Evolutionary conservation across 2,888 invertebrate genomes (phyloP), one percentile per base, ranked within the genome.

Genomic region (Polymixis flavicincta): DNA sequence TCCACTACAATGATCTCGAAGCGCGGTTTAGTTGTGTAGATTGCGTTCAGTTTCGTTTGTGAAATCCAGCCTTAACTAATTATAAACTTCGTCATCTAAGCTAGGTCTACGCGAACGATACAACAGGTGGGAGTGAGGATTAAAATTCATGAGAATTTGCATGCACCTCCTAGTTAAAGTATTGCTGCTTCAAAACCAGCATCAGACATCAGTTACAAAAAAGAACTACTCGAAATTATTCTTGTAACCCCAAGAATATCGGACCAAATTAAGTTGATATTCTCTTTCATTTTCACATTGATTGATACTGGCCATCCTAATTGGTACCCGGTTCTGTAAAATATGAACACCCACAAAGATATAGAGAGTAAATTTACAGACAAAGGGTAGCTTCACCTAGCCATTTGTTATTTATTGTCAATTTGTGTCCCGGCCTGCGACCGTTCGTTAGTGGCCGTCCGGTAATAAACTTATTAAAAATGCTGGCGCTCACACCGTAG

Each of bases 321-420:
- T 83, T 82, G 83, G 74, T 65, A 19, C 63, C 69, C 64, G 73
- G 59, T 76, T 48, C 52, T 65, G 55, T 78, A 79, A 83, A 80
- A 73, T 84, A 84, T 83, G 72, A 72, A 76, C 80, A 76, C 59
- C 76, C 54, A 71, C 70, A 80, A 80, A 83, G 76, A 73, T 76
- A 74, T 71, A 74, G 80, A 60, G 83, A 83, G 81, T 74, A 74
- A 87, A 87, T 88, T 85, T 89, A 85, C 86, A 88, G 89, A 89
- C 89, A 90, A 90, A 90, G 89, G 93, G 92, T 85, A 66, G 70
- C 83, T 86, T 89, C 87, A 89, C 88, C 86, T 87, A 87, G 86
- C 88, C 91, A 93, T 93, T 92, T 92, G 93, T 93, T 93, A 93
- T 93, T 93, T 93, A 93, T 93, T 92, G 93, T 92, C 92, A 93